Conservation (phyloP, 2,113 vertebrate species). For the Saguinus imperator region DNA sequence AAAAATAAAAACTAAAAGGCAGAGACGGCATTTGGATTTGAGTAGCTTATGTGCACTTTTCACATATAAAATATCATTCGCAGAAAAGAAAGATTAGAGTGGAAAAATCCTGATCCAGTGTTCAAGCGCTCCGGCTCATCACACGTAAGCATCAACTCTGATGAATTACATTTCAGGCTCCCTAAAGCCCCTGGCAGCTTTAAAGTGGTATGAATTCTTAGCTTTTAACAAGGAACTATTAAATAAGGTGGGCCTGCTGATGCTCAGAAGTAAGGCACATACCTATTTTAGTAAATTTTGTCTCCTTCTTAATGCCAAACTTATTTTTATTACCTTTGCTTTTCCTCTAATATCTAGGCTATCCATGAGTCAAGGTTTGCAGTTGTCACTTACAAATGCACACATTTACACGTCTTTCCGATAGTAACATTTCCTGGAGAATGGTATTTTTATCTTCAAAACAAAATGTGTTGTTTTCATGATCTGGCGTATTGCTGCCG, state of each 20-base stretch:
- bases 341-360: not conserved
- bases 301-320: rapidly evolving
- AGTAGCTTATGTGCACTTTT: not conserved
- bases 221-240: not conserved
- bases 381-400: not conserved
- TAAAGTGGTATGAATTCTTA: not conserved
- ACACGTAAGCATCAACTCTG: rapidly evolving
- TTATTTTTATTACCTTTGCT: not conserved
- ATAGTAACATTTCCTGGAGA: not conserved
- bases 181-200: not conserved
- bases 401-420: rapidly evolving
- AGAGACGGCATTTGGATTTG: not conserved
- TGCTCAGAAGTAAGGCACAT: not conserved
- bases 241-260: too few species aligned
- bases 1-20: not conserved
- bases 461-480: not conserved
- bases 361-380: not conserved
- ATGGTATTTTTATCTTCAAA: not conserved
- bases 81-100: not conserved
- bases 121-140: not conserved
- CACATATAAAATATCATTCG: not conserved
- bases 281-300: not conserved
- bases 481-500: not conserved
- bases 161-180: not conserved
- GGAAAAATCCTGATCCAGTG: not conserved